Evolutionary conservation across 2,797 vertebrate genomes (phyloP).

Genomic region (Hydrocynus forskahlii): DNA sequence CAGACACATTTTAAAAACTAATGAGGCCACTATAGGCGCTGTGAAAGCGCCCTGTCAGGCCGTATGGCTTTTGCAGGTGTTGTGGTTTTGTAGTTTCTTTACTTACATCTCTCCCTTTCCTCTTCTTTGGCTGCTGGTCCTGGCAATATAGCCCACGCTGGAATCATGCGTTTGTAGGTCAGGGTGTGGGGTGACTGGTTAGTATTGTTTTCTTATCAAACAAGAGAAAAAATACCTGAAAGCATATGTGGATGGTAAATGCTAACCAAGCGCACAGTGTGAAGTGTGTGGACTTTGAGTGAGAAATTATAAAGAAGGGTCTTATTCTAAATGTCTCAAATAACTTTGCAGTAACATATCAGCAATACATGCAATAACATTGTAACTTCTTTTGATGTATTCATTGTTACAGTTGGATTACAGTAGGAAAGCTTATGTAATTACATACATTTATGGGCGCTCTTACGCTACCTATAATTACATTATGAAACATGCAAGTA

Average conservation of each 20-base stretch:
- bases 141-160: neutral
- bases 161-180: neutral
- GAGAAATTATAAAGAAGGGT: too few species aligned
- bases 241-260: neutral
- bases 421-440: too few species aligned
- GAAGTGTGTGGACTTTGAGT: neutral
- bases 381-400: too few species aligned
- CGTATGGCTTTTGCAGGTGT: constrained; percentile 51
- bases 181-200: neutral
- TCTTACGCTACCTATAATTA: too few species aligned
- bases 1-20: constrained; percentile 37
- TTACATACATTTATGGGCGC: too few species aligned
- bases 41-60: constrained; percentile 36
- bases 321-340: too few species aligned
- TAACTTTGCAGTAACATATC: too few species aligned
- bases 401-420: too few species aligned
- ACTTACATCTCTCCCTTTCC: constrained; percentile 1
- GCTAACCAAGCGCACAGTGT: neutral
- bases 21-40: constrained; percentile 30
- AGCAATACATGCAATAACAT: too few species aligned
- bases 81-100: constrained; percentile 24
- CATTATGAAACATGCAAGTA: too few species aligned
- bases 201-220: constrained; percentile 9
- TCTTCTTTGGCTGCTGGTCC: neutral
- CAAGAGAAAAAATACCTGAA: neutral